Base-by-base conservation (phyloP, 1,140 invertebrate genomes). In the Ceratitis capitata region DNA sequence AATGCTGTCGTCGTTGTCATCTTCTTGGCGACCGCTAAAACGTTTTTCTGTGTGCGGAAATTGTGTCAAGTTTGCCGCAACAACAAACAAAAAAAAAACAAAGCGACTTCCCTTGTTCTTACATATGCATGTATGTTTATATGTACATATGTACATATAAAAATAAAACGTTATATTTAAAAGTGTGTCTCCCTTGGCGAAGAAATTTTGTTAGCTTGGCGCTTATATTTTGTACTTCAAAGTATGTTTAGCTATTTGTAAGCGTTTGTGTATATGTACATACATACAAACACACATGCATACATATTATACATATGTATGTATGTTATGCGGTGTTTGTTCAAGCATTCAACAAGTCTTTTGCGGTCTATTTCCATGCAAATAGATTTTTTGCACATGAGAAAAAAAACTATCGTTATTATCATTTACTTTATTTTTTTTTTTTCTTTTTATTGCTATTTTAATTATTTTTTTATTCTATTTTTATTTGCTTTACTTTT, bases 11-110 rank as follows among this genome's bases (percentile, higher is more conserved):
- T 26, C 39, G 32, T 78, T 45, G 16, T 78, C 32, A 42, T 35
- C 19, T 78, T 78, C 23, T 78, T 45, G 19, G 39, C 39, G 69
- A 26, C 69, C 69, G 69, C 69, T 39, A 78, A 78, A 78, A 53
- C 23, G 23, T 78, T n/a, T n/a, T n/a, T 45, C 69, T 78, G 69
- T 45, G 69, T 78, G 69, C 69, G 39, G 69, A 78, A 78, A 78
- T 78, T 78, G 69, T 78, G 69, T 78, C 69, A 78, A 78, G 69
- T 78, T 35, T 78, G n/a, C 9, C 69, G 35, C 16, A 64, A 6
- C 29, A n/a, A 9, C 51, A 56, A 56, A 3, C 51, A 56, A 6
- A 19, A 56, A 3, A 26, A 61, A n/a, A 6, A 35, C 19, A 26
- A 23, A 3, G 19, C 26, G 39, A 9, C 39, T 78, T 78, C 39